Percentiles rank a stretch among this genome's conserved stretches.
phyloP scores from a whole-genome alignment of 2,888 invertebrate genomes.

The Mellilla xanthometata region DNA sequence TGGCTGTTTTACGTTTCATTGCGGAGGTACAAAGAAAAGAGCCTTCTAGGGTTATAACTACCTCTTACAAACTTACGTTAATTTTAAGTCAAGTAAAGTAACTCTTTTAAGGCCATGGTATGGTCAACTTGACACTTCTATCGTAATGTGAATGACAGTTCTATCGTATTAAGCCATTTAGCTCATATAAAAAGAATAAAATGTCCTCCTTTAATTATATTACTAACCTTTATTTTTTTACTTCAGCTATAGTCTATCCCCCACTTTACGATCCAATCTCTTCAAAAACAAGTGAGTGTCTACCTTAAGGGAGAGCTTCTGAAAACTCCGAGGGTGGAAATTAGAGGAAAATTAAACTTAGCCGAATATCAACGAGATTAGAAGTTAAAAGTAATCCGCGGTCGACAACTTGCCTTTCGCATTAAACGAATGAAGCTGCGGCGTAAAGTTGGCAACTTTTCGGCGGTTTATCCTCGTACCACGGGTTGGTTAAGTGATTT shows the following conservation, averaged over 20 bases:
- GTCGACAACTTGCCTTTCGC: conserved; percentile 42
- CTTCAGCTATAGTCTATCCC: too few relatives aligned
- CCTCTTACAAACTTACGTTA: too few relatives aligned
- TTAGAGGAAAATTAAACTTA: conserved; percentile 56
- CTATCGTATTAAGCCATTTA: too few relatives aligned
- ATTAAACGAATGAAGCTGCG: conserved; percentile 21
- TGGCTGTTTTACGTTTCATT: neutral
- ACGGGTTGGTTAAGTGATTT: conserved; percentile 3
- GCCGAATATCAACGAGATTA: conserved; percentile 47
- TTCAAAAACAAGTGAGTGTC: conserved; percentile 9
- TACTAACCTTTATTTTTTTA: too few relatives aligned
- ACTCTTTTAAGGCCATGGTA: too few relatives aligned
- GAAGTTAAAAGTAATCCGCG: conserved; percentile 58
- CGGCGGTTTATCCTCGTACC: conserved; percentile 9
- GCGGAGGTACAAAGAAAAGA: too few relatives aligned
- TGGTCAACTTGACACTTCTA: too few relatives aligned
- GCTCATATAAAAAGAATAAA: too few relatives aligned
- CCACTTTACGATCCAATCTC: neutral
- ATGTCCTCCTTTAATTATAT: too few relatives aligned
- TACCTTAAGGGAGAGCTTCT: conserved; percentile 36
- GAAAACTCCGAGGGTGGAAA: conserved; percentile 43
- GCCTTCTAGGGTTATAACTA: too few relatives aligned
- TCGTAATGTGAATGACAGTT: too few relatives aligned
- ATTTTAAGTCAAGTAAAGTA: too few relatives aligned
- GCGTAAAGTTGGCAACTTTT: conserved; percentile 14